phyloP scores from a whole-genome alignment of 2,888 invertebrate genomes.

The Mesopsocus fuscifrons region DNA sequence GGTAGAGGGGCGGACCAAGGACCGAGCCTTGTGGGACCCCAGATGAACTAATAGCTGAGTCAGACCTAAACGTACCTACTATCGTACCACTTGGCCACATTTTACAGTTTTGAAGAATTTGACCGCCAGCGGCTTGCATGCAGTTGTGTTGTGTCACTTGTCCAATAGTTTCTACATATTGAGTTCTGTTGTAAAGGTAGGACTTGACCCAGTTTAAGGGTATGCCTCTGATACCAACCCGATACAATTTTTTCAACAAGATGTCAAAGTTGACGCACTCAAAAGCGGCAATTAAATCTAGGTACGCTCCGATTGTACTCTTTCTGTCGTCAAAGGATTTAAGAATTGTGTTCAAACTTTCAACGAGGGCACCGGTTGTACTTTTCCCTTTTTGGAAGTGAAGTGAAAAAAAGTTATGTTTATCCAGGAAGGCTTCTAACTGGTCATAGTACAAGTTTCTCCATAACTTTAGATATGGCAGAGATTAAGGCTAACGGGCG shows the following conservation, averaged over 20 bases:
- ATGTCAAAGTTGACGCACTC: background rate
- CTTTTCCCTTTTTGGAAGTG: background rate
- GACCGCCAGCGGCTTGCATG: background rate
- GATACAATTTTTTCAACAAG: background rate
- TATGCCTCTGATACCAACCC: background rate
- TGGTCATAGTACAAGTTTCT: background rate
- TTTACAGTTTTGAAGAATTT: background rate
- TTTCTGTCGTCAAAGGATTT: background rate
- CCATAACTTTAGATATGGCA: conserved; percentile 7
- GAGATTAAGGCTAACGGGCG: conserved; percentile 10
- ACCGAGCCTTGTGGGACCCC: conserved; percentile 2
- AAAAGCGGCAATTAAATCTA: background rate
- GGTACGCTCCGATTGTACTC: background rate
- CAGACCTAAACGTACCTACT: background rate
- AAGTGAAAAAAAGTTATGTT: background rate
- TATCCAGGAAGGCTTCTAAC: background rate
- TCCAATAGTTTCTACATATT: background rate
- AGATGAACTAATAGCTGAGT: background rate
- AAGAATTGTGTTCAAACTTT: too few species aligned
- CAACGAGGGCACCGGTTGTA: too few species aligned
- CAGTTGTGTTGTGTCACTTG: background rate
- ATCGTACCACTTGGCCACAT: background rate
- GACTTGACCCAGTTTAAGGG: background rate
- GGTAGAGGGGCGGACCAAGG: background rate
- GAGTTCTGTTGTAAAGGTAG: background rate